Evolutionary conservation across 2,888 invertebrate genomes (phyloP).

Genomic region (Blera fallax): DNA sequence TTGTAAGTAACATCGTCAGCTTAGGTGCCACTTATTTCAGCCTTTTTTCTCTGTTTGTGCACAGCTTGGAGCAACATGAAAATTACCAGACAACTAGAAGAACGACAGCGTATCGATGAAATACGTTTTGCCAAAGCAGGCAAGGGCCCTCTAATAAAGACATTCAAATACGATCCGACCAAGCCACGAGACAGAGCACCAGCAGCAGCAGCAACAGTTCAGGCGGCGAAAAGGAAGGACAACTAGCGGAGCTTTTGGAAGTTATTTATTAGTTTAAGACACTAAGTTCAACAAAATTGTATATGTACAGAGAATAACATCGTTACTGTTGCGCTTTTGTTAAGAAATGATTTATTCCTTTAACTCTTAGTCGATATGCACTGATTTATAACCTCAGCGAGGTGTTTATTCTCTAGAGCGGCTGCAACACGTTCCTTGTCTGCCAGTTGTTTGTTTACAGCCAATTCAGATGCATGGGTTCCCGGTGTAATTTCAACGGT

Average conservation of each 20-base stretch:
- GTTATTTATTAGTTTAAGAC: constrained; percentile 54
- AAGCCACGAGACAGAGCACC: constrained; percentile 81
- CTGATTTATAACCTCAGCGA: constrained; percentile 96
- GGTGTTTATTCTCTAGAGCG: constrained; percentile 95
- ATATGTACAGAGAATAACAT: constrained; percentile 68
- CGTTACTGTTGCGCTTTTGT: constrained; percentile 31
- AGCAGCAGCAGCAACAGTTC: constrained; percentile 83
- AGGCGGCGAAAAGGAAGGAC: constrained; percentile 78
- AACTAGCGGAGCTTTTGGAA: constrained; percentile 2
- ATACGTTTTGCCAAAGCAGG: constrained; percentile 92
- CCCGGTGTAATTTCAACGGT: constrained; percentile 95
- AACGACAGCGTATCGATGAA: constrained; percentile 89
- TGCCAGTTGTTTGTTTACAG: constrained; percentile 98
- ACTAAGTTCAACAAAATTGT: constrained; percentile 35
- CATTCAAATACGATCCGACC: constrained; percentile 92
- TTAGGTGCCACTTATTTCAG: background rate
- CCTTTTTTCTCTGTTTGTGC: background rate
- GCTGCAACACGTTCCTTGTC: constrained; percentile 99
- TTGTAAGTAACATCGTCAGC: constrained; percentile 83
- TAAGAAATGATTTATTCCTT: constrained; percentile 9
- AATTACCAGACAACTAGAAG: constrained; percentile 89
- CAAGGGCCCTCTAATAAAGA: constrained; percentile 92
- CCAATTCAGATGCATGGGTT: constrained; percentile 94
- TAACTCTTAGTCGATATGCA: constrained; percentile 84
- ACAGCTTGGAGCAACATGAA: constrained; percentile 92